Conservation (phyloP, 1,140 invertebrate species). For the Macrobrachium rosenbergii region DNA sequence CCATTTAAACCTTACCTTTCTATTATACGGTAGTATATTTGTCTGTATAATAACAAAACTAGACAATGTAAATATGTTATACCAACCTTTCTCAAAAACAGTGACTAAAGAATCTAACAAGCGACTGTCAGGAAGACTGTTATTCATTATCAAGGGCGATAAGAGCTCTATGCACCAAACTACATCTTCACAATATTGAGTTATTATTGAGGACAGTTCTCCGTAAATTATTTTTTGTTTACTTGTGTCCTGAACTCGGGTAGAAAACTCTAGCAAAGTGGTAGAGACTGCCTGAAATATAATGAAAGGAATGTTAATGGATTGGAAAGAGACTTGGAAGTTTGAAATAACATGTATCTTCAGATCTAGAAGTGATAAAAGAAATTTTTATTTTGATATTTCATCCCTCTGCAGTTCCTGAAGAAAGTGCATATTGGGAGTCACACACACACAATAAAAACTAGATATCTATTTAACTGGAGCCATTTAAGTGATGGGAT, state of each 20-base stretch:
- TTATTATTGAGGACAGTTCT: constrained; percentile 29
- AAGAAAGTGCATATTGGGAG: no score
- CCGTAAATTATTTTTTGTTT: constrained; percentile 26
- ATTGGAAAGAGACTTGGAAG: background rate
- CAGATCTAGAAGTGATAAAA: background rate
- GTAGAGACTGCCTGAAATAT: constrained; percentile 39
- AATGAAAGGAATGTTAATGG: background rate
- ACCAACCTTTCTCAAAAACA: constrained; percentile 31
- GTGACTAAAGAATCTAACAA: constrained; percentile 12
- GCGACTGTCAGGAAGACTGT: constrained; percentile 11
- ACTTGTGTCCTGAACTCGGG: constrained; percentile 5
- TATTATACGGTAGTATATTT: no score
- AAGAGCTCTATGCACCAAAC: constrained; percentile 39
- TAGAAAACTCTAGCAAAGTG: constrained; percentile 47
- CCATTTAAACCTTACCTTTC: background rate
- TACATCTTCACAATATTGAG: constrained; percentile 32
- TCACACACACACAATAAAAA: no score
- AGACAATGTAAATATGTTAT: background rate
- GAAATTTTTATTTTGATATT: no score
- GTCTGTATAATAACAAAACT: no score
- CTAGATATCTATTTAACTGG: no score
- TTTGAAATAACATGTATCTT: no score
- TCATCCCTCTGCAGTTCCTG: no score
- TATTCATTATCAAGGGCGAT: constrained; percentile 24
- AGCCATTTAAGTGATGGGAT: no score